These are phyloP conservation scores for Gonocerus acuteangulatus DNA, from an alignment of 2,888 invertebrate genomes.

Conservation along the genomic window DNA sequence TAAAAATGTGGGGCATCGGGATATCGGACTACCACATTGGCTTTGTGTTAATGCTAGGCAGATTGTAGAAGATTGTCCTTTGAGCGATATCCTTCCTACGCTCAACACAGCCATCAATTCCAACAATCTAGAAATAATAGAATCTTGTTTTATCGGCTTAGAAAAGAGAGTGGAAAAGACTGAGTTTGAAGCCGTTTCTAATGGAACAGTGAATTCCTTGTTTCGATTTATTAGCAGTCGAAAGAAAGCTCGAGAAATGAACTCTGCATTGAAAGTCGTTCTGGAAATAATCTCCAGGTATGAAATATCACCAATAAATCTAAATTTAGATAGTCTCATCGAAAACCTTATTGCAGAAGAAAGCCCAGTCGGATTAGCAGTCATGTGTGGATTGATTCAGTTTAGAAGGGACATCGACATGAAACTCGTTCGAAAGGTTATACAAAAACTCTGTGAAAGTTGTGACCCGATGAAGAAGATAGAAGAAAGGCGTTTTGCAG, in stretches of 20 bases:
- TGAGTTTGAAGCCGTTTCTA: constrained; percentile 32
- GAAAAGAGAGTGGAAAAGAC: constrained; percentile 13
- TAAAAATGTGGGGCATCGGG: neutral
- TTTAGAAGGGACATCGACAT: constrained; percentile 7
- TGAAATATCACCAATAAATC: constrained; percentile 17
- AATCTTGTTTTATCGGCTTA: constrained; percentile 24
- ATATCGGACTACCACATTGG: constrained; percentile 25
- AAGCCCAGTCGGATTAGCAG: constrained; percentile 7
- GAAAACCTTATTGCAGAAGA: constrained; percentile 17
- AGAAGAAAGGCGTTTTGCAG: constrained; percentile 13
- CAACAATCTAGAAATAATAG: constrained; percentile 25
- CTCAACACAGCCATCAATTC: constrained; percentile 21
- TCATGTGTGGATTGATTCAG: constrained; percentile 20
- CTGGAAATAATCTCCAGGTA: constrained; percentile 15
- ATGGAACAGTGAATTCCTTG: constrained; percentile 20
- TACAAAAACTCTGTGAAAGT: neutral
- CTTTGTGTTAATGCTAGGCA: constrained; percentile 23
- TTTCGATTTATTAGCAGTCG: constrained; percentile 10
- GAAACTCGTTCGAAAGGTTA: constrained; percentile 5
- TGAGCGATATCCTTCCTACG: constrained; percentile 25
- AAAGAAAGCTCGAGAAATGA: neutral
- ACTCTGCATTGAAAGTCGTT: constrained; percentile 20
- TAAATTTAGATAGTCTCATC: constrained; percentile 11
- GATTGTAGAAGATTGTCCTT: constrained; percentile 27
- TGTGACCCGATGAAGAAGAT: neutral